Evolutionary conservation across 2,888 invertebrate species (phyloP).

Genomic region (Epirrhoe alternata): DNA sequence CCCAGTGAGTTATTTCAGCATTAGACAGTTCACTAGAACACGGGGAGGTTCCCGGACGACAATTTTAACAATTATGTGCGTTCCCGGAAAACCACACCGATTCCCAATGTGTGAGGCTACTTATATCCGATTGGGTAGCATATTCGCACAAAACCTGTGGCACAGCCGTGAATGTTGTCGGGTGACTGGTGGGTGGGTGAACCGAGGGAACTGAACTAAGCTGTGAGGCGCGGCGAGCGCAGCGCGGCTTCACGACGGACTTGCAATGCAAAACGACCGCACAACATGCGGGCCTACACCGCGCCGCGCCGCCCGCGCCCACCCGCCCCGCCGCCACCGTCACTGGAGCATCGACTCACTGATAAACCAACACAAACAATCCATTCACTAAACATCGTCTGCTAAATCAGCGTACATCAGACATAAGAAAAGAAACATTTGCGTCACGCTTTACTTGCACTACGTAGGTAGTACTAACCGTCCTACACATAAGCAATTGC

Average conservation of each 20-base stretch:
- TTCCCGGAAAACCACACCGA: conserved; percentile 15
- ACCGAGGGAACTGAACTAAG: conserved; percentile 49
- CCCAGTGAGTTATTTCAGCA: conserved; percentile 24
- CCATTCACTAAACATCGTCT: conserved; percentile 32
- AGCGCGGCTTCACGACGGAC: conserved; percentile 58
- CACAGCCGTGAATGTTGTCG: conserved; percentile 81
- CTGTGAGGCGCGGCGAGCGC: conserved; percentile 49
- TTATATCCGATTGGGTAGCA: conserved; percentile 18
- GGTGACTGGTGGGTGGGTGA: conserved; percentile 70
- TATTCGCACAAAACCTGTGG: conserved; percentile 61
- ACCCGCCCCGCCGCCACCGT: conserved; percentile 44
- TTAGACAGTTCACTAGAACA: conserved; percentile 14
- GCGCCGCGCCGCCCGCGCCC: conserved; percentile 39
- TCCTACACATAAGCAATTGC: too few relatives aligned
- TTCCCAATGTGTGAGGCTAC: conserved; percentile 15
- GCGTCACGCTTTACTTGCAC: neutral
- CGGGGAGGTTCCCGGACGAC: neutral
- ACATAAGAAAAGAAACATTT: neutral
- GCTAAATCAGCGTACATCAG: neutral
- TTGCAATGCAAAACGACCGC: conserved; percentile 68
- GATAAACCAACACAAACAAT: conserved; percentile 30
- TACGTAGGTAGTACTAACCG: neutral
- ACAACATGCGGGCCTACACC: conserved; percentile 45
- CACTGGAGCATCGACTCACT: conserved; percentile 43
- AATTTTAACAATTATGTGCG: conserved; percentile 21